These are phyloP conservation scores for Drosophila insularis DNA, from an alignment of 1,140 invertebrate species.

Conservation along the genomic window DNA sequence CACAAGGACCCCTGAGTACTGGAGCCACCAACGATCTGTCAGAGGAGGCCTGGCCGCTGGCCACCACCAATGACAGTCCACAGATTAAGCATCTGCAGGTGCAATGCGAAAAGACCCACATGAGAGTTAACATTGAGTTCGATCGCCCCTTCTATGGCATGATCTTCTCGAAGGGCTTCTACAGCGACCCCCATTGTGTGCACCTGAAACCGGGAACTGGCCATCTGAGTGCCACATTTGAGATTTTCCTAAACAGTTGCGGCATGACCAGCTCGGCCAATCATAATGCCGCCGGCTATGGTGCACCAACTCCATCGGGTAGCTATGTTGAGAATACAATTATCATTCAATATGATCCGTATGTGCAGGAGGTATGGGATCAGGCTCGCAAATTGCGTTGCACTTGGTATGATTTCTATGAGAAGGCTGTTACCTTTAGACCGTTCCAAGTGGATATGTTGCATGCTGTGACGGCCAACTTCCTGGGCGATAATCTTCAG, in stretches of 20 bases:
- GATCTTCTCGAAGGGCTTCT: slow-evolving; percentile 97
- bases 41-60: slow-evolving; percentile 90
- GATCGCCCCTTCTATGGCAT: slow-evolving; percentile 97
- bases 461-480: slow-evolving; percentile 96
- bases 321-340: slow-evolving; percentile 97
- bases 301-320: slow-evolving; percentile 92
- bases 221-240: slow-evolving; percentile 94
- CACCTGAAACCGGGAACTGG: slow-evolving; percentile 95
- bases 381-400: slow-evolving; percentile 93
- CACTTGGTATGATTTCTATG: slow-evolving; percentile 97
- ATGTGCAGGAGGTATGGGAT: slow-evolving; percentile 96
- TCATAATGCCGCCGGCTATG: slow-evolving; percentile 90
- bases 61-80: slow-evolving; percentile 89
- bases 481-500: slow-evolving; percentile 96
- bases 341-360: slow-evolving; percentile 97
- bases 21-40: slow-evolving; percentile 79
- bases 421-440: slow-evolving; percentile 96
- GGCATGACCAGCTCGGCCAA: slow-evolving; percentile 95
- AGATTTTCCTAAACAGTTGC: slow-evolving; percentile 95
- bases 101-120: slow-evolving; percentile 97
- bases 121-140: slow-evolving; percentile 97
- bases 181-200: slow-evolving; percentile 95
- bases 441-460: slow-evolving; percentile 97
- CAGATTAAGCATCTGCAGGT: slow-evolving; percentile 96
- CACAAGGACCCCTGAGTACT: slow-evolving; percentile 81